Percentiles rank a stretch among this genome's conserved stretches.
These are phyloP conservation scores for Lynx canadensis DNA, from an alignment of 2,113 vertebrate species.

Conservation along the genomic window DNA sequence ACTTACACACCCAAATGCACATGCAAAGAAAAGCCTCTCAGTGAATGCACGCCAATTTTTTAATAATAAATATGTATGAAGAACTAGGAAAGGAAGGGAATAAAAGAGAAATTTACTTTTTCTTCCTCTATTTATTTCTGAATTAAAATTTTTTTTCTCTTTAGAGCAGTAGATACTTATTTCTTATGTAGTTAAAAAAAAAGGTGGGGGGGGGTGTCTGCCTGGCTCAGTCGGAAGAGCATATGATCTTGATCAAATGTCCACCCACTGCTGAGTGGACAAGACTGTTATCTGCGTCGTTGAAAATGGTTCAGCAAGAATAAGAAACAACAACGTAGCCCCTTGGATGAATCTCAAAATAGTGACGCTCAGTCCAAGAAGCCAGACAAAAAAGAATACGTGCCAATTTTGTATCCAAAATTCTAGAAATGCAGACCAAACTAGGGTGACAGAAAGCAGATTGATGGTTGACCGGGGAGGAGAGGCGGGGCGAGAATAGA, in stretches of 20 bases:
- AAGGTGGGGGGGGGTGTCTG: background rate
- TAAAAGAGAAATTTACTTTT: background rate
- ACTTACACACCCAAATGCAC: background rate
- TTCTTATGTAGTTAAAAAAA: background rate
- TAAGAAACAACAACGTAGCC: background rate
- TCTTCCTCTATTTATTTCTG: background rate
- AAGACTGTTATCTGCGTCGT: fast-evolving
- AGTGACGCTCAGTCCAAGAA: background rate
- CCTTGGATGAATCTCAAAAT: background rate
- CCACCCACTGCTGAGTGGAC: background rate
- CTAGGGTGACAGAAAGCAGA: background rate
- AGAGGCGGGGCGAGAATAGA: no score
- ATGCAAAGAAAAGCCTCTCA: background rate
- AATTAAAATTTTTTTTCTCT: background rate
- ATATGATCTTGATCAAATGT: no score
- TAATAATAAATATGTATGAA: background rate
- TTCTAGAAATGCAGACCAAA: background rate
- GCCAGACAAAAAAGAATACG: background rate
- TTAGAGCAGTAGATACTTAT: background rate
- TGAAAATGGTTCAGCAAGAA: no score
- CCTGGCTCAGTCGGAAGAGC: no score
- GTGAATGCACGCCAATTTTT: background rate
- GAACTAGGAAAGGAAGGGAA: background rate
- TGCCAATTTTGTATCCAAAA: background rate
- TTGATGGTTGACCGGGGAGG: background rate